Evolutionary conservation across 2,797 vertebrate species (phyloP), one percentile per base, ranked within the genome.

Genomic region (Synaphobranchus kaupii): DNA sequence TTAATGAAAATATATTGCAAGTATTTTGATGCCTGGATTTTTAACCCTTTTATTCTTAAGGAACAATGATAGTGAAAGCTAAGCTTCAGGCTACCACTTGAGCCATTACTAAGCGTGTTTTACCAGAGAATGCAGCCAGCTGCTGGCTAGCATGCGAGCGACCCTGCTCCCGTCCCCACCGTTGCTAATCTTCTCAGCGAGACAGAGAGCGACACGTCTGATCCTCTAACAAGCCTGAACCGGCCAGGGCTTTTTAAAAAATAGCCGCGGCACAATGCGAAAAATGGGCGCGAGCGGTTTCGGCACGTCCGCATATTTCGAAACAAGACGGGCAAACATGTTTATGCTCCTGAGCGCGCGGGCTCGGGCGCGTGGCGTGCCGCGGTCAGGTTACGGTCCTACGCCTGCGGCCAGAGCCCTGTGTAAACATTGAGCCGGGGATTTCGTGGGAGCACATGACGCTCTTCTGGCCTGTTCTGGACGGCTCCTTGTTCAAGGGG

Each of bases 241-340:
- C 31, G 39, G 92, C 92, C 78, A 48, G 56, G 4, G 34, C 85
- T 80, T 71, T 90, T 83, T 71, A 91, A 92, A 92, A 95, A 93
- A 95, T 94, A 94, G 91, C 82, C 31, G 88, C 90, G 89, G 89
- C 92, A 92, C 91, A 92, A 93, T 93, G 92, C 28, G 56, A 92
- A 78, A 92, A 94, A 93, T 91, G 94, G 90, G 9, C 39, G 52
- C 88, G 89, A 92, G 89, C 89, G 90, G 86, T 39, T 39, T 78
- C 58, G 76, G 17, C 83, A 88, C 86, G 68, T 1, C 85, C 84
- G 20, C 87, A 68, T 44, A 85, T 86, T 86, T 84, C 60, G 28
- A 88, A 90, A 90, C 39, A 58, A 52, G 87, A 80, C 58, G 39
- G 39, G 80, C 80, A 89, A 87, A 90, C 85, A 89, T 91, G 90